Evolutionary conservation across 92 coral and sea anemone genomes (phyloP).

Genomic region (Palythoa grandis): DNA sequence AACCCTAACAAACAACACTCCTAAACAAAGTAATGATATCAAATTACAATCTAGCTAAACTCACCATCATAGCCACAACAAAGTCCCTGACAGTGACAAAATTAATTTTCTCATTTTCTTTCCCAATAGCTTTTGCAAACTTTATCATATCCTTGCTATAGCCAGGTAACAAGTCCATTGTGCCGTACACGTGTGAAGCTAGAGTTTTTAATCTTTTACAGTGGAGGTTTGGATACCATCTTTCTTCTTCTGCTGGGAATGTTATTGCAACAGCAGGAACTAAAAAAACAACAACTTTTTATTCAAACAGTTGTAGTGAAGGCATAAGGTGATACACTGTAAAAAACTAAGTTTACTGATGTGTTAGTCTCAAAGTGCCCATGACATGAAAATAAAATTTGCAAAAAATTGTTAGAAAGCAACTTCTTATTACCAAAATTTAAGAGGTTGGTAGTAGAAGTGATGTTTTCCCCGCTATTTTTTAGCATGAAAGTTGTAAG

Average conservation of each 20-base stretch:
- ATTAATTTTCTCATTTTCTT: conserved; percentile 26
- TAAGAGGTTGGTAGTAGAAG: too few relatives aligned
- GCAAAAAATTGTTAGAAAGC: too few relatives aligned
- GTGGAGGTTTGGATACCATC: conserved; percentile 24
- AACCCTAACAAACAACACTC: background rate
- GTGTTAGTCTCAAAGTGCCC: too few relatives aligned
- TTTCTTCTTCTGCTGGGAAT: conserved; percentile 23
- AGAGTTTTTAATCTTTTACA: conserved; percentile 7
- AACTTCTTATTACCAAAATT: too few relatives aligned
- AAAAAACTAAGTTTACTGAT: too few relatives aligned
- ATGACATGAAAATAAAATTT: too few relatives aligned
- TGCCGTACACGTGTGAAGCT: conserved; percentile 25
- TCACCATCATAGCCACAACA: conserved; percentile 59
- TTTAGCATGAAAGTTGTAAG: too few relatives aligned
- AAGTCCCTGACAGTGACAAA: conserved; percentile 57
- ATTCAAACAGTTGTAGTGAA: too few relatives aligned
- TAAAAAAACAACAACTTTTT: background rate
- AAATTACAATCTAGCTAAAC: background rate
- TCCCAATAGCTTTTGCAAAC: conserved; percentile 57
- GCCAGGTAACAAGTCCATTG: conserved; percentile 46
- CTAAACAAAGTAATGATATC: background rate
- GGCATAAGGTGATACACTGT: too few relatives aligned
- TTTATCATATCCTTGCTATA: conserved; percentile 51
- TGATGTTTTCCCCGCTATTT: too few relatives aligned
- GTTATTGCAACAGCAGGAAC: conserved; percentile 45